Evolutionary conservation across 2,888 invertebrate genomes (phyloP), one percentile per base, ranked within the genome.

Genomic region (Luperina testacea): DNA sequence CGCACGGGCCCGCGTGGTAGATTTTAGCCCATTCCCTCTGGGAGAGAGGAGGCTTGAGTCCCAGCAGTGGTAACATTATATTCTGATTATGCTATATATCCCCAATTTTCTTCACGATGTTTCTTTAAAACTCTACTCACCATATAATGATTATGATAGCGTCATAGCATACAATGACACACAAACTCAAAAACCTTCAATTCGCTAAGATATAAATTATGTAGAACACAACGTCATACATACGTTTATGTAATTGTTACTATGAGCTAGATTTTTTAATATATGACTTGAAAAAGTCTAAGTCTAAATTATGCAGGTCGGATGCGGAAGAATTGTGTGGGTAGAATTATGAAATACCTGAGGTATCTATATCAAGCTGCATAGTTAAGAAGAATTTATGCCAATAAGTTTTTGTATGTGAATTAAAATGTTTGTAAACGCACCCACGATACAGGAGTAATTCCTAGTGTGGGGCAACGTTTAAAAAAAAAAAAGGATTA

Each of bases 161-260:
- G n/a, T 7, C 8, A 53, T 61, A 51, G n/a, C 72, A 80, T 59
- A 72, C 72, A 72, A 72, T 73, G 75, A 73, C 77, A 73, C 27
- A 77, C 71, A 74, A 45, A 81, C 69, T 15, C 2, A 80, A 4
- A 32, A 61, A 77, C 77, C 82, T 81, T 77, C 67, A 81, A 83
- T 64, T 72, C 67, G 59, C 53, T 71, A 59, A 59, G n/a, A 51
- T 79, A 27, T 42, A 20, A 71, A 45, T 42, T 71, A 80, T 77
- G 68, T 85, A 27, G 82, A 72, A 70, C 83, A 65, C 15, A 4
- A 82, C 82, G 82, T 73, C 73, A 82, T 78, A 17, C 4, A 38
- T 38, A 24, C 8, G 17, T 59, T 84, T 82, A 84, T 78, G 27
- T 75, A 85, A 84, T 69, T 42, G 24, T 63, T 69, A n/a, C 75